phyloP scores from a whole-genome alignment of 2,113 vertebrate genomes.

The western clawed frog (Xenopus tropicalis) region DNA sequence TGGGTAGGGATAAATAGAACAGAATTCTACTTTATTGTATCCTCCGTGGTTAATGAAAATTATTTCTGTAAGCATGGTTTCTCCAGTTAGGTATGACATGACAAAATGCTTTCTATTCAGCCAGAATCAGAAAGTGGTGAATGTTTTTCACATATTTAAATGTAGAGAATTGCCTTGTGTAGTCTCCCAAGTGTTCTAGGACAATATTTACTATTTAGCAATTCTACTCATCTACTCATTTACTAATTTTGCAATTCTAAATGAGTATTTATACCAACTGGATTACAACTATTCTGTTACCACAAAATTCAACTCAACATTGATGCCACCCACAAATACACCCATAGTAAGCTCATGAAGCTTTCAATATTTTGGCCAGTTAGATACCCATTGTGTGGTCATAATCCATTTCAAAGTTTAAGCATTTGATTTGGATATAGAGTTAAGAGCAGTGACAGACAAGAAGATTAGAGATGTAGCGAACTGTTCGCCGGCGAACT shows the following conservation, averaged over 20 bases:
- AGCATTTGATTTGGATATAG: too few species aligned
- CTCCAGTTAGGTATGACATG: slow-evolving; percentile 28
- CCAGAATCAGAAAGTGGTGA: slow-evolving; percentile 4
- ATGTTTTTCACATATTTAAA: slow-evolving; percentile 19
- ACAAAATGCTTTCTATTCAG: slow-evolving; percentile 27
- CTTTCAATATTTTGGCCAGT: too few species aligned
- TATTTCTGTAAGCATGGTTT: slow-evolving; percentile 40
- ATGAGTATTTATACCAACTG: background rate
- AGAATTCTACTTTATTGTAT: slow-evolving; percentile 39
- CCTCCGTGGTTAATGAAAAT: slow-evolving; percentile 36
- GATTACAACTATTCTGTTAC: too few species aligned
- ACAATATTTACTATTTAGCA: slow-evolving; percentile 21
- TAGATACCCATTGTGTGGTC: too few species aligned
- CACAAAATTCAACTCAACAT: too few species aligned
- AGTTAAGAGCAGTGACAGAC: too few species aligned
- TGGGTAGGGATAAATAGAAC: slow-evolving; percentile 37
- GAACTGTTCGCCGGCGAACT: too few species aligned
- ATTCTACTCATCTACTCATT: too few species aligned
- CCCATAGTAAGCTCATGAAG: too few species aligned
- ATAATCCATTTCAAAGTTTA: too few species aligned
- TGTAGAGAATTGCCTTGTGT: slow-evolving; percentile 21
- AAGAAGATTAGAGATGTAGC: too few species aligned
- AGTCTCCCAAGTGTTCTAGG: background rate
- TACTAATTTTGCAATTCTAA: background rate
- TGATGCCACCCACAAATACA: too few species aligned